Evolutionary conservation across 2,888 invertebrate genomes (phyloP).

Genomic region (Griposia aprilina): DNA sequence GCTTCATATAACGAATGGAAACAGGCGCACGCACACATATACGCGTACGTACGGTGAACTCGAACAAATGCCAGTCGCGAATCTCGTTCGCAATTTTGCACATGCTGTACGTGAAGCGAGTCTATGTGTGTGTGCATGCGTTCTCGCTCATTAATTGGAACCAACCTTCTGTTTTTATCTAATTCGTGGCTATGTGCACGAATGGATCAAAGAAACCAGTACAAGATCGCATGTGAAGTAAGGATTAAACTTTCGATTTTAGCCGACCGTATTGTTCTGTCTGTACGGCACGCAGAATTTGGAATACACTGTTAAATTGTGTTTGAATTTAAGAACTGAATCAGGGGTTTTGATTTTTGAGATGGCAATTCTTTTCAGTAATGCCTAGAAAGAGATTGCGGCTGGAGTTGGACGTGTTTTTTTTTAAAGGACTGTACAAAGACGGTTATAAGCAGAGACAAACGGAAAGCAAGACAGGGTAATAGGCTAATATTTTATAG

Average conservation of each 20-base stretch:
- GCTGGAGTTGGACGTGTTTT: background rate
- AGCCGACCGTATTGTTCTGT: constrained; percentile 39
- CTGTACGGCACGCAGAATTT: constrained; percentile 42
- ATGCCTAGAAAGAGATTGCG: no score
- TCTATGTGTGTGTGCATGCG: background rate
- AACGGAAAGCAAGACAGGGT: background rate
- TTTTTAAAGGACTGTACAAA: background rate
- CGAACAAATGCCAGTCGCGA: background rate
- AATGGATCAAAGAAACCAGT: constrained; percentile 38
- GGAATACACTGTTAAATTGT: constrained; percentile 30
- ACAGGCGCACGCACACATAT: background rate
- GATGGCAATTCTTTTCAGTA: no score
- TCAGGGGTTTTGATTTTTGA: background rate
- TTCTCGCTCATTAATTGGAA: background rate
- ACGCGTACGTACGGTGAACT: no score
- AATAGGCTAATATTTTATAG: background rate
- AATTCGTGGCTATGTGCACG: background rate
- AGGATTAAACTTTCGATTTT: constrained; percentile 64
- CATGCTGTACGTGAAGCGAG: background rate
- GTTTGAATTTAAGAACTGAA: constrained; percentile 7
- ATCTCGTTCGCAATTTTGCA: background rate
- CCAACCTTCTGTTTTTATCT: constrained; percentile 13
- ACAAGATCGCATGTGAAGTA: constrained; percentile 55
- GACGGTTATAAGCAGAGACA: background rate
- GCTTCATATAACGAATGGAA: background rate